These are phyloP conservation scores for Psilopsiagon aymara DNA, from an alignment of 2,113 vertebrate genomes.

Conservation along the genomic window DNA sequence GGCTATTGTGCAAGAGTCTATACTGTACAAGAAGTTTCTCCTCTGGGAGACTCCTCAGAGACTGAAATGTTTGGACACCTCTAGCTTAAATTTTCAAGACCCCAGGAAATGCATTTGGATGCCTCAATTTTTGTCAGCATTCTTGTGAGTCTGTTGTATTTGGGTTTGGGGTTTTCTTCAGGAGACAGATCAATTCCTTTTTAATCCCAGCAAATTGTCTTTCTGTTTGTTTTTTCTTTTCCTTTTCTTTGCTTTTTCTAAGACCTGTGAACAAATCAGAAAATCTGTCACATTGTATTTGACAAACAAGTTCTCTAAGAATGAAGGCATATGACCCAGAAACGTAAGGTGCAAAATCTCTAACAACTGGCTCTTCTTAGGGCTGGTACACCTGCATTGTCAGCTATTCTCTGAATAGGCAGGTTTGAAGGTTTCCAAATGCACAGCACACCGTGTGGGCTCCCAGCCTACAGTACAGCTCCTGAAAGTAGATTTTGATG, in stretches of 20 bases:
- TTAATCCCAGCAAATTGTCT: not conserved
- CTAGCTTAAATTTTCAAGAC: not conserved
- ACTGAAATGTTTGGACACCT: not conserved
- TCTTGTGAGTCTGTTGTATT: not conserved
- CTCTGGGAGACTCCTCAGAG: not conserved
- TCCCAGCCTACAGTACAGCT: slow-evolving; percentile 30
- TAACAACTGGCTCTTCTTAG: not conserved
- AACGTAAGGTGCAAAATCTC: not conserved
- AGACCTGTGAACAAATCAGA: not conserved
- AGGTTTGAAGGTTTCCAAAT: not conserved
- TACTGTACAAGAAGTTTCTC: not conserved
- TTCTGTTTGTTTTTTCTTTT: not conserved
- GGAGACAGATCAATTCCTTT: not conserved
- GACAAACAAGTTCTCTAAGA: not conserved
- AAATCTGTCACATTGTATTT: not conserved
- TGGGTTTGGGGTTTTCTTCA: not conserved
- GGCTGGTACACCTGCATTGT: not conserved
- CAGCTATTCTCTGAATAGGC: not conserved
- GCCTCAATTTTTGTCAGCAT: not conserved
- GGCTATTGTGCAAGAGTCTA: not conserved
- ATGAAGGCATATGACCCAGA: not conserved
- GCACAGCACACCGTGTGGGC: slow-evolving; percentile 20
- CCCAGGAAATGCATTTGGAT: not conserved
- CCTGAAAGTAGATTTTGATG: slow-evolving; percentile 50
- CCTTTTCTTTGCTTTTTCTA: not conserved